phyloP scores from a whole-genome alignment of 2,888 invertebrate species.

The Aleiodes testaceus region DNA sequence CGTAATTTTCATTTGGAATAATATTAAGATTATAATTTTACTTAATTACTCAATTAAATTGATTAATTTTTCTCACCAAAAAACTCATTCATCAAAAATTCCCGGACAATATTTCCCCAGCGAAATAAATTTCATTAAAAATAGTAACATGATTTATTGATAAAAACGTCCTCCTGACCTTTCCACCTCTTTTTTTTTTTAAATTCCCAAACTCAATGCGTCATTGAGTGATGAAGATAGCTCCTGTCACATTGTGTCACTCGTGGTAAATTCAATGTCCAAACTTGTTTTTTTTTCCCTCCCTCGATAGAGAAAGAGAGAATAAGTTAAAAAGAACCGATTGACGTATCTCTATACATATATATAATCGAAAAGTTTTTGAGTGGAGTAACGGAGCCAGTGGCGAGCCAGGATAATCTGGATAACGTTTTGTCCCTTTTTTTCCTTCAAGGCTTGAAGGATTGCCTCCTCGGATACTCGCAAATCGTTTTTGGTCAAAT shows the following conservation, averaged over 20 bases:
- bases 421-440: background rate
- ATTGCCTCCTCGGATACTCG: conserved; percentile 7
- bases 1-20: no score
- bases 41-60: no score
- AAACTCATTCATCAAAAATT: no score
- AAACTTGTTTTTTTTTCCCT: background rate
- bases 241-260: background rate
- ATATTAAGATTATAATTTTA: no score
- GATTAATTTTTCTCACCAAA: no score
- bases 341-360: conserved; percentile 49
- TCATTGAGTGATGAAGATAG: background rate
- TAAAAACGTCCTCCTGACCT: no score
- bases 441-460: background rate
- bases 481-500: conserved; percentile 8
- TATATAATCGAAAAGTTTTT: background rate
- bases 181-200: no score
- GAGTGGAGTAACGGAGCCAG: background rate
- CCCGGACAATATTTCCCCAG: no score
- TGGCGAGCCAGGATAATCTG: background rate
- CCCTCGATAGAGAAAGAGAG: background rate
- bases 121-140: no score
- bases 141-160: no score
- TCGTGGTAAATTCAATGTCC: background rate
- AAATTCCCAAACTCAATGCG: no score
- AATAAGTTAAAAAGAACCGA: conserved; percentile 51